Percentiles rank a stretch among this genome's conserved stretches.
These are phyloP conservation scores for Fistularia commersonii DNA, from an alignment of 2,797 vertebrate species.

Conservation along the genomic window DNA sequence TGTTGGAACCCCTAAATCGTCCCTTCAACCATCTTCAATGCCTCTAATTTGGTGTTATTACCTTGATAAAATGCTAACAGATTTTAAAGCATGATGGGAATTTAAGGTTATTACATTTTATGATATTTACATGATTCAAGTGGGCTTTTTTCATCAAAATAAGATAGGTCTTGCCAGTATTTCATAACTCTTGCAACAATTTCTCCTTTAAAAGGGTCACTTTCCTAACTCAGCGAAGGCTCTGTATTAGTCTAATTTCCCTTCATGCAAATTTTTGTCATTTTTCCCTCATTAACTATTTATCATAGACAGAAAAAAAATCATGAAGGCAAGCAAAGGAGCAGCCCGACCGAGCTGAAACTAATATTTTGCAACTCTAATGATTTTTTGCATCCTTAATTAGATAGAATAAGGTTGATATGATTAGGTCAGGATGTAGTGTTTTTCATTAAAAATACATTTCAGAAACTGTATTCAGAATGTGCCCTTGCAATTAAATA, in stretches of 20 bases:
- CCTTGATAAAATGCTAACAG: constrained; percentile 84
- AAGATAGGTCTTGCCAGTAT: constrained; percentile 79
- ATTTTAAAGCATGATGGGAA: constrained; percentile 81
- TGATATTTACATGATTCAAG: constrained; percentile 88
- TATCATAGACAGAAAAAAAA: constrained; percentile 89
- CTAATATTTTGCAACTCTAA: constrained; percentile 99
- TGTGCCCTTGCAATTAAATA: constrained; percentile 99
- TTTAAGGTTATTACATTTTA: constrained; percentile 89
- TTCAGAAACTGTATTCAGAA: constrained; percentile 98
- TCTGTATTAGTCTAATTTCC: constrained; percentile 95
- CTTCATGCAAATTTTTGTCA: constrained; percentile 98
- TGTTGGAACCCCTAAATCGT: constrained; percentile 47
- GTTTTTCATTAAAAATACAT: constrained; percentile 99
- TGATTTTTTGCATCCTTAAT: constrained; percentile 99
- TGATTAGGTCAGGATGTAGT: constrained; percentile 99
- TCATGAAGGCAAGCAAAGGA: constrained; percentile 86
- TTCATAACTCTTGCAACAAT: constrained; percentile 84
- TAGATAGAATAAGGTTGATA: constrained; percentile 99
- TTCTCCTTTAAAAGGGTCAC: constrained; percentile 88
- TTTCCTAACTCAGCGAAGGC: constrained; percentile 89
- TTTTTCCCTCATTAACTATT: constrained; percentile 98
- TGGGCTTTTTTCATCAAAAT: constrained; percentile 81
- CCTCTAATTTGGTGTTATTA: constrained; percentile 91
- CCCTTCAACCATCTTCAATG: constrained; percentile 79
- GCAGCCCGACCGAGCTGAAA: constrained; percentile 91